These are phyloP conservation scores for Drosophila nannoptera DNA, from an alignment of 1,140 invertebrate genomes.

Conservation along the genomic window DNA sequence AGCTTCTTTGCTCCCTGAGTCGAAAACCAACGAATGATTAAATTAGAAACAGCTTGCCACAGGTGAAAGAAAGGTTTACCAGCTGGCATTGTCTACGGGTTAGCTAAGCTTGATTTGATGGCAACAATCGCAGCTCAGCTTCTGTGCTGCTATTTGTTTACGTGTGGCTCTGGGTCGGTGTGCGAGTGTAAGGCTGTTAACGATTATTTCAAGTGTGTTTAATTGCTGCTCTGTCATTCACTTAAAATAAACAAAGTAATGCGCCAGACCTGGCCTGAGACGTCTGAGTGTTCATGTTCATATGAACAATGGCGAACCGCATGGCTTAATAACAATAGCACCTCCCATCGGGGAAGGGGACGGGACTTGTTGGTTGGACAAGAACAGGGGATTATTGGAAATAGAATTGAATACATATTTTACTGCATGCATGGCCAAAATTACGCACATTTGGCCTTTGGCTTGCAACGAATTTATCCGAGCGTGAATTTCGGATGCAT, in stretches of 20 bases:
- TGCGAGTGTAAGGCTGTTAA: slow-evolving; percentile 19
- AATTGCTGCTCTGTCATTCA: slow-evolving; percentile 48
- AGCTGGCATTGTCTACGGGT: slow-evolving; percentile 31
- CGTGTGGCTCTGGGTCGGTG: neutral
- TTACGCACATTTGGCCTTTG: slow-evolving; percentile 9
- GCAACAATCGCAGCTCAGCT: slow-evolving; percentile 24
- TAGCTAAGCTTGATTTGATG: slow-evolving; percentile 35
- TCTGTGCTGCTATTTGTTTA: neutral
- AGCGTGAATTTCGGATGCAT: neutral
- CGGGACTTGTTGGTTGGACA: slow-evolving; percentile 15
- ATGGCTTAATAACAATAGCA: slow-evolving; percentile 45
- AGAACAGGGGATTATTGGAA: slow-evolving; percentile 1
- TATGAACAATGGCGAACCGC: slow-evolving; percentile 19
- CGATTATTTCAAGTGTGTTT: slow-evolving; percentile 57
- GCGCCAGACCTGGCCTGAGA: slow-evolving; percentile 2
- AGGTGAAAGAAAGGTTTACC: slow-evolving; percentile 16
- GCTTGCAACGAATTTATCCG: slow-evolving; percentile 2
- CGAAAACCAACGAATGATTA: slow-evolving; percentile 50
- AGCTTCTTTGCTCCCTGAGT: slow-evolving; percentile 23
- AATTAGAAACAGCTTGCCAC: slow-evolving; percentile 34
- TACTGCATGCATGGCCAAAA: slow-evolving; percentile 10
- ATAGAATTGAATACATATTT: slow-evolving; percentile 6
- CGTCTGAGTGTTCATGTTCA: neutral
- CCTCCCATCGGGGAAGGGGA: slow-evolving; percentile 39
- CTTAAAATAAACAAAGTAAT: slow-evolving; percentile 42